Conservation (phyloP, 1,140 invertebrate genomes). For the Leptonema lineaticorne region DNA sequence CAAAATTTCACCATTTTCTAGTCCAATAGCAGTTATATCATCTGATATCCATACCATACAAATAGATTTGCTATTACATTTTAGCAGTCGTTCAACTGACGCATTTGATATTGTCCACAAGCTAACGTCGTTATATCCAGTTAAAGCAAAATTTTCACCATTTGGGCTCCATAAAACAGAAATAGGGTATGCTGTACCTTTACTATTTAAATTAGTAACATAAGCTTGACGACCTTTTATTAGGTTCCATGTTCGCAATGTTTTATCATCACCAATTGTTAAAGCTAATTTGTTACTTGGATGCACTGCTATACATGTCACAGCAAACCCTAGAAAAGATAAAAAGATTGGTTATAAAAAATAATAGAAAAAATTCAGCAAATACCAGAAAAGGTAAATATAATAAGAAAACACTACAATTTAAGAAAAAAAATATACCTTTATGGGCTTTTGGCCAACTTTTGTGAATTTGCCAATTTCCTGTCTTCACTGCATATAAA, state of each 20-base stretch:
- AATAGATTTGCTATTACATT: slow-evolving; percentile 63
- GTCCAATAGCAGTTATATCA: slow-evolving; percentile 64
- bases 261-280: slow-evolving; percentile 80
- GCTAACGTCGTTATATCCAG: slow-evolving; percentile 68
- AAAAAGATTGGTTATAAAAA: neutral
- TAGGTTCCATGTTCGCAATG: slow-evolving; percentile 90
- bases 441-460: slow-evolving; percentile 73
- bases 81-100: slow-evolving; percentile 61
- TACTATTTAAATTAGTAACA: slow-evolving; percentile 77
- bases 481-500: slow-evolving; percentile 77
- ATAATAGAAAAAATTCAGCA: neutral
- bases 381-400: too few species aligned
- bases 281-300: slow-evolving; percentile 86
- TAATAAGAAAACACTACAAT: neutral
- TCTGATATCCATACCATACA: slow-evolving; percentile 65
- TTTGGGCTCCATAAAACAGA: slow-evolving; percentile 65
- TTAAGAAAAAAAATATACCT: slow-evolving; percentile 45
- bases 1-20: slow-evolving; percentile 69
- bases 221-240: slow-evolving; percentile 87
- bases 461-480: slow-evolving; percentile 83
- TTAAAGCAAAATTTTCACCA: slow-evolving; percentile 73
- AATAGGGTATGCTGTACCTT: slow-evolving; percentile 58
- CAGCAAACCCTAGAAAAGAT: slow-evolving; percentile 56
- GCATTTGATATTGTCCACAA: slow-evolving; percentile 76
- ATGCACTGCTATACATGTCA: slow-evolving; percentile 77